These are phyloP conservation scores for Habrosyne pyritoides DNA, from an alignment of 2,888 invertebrate genomes.

Conservation along the genomic window DNA sequence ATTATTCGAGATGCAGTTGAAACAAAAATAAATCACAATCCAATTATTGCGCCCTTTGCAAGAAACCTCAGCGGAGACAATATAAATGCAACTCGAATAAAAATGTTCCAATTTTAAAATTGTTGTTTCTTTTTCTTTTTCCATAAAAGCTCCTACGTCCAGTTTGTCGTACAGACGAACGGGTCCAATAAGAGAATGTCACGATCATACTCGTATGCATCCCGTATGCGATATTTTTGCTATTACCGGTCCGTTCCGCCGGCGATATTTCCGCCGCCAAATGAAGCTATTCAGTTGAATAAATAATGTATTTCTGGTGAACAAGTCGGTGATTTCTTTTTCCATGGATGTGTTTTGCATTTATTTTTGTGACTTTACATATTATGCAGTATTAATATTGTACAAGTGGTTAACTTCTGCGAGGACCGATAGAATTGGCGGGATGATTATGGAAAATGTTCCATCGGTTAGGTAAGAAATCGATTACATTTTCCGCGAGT, in stretches of 20 bases:
- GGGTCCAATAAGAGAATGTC: constrained; percentile 52
- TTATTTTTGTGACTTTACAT: background rate
- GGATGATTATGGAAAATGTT: no score
- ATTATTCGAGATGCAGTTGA: constrained; percentile 11
- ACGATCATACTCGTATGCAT: constrained; percentile 37
- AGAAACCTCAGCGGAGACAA: constrained; percentile 16
- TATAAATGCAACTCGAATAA: constrained; percentile 32
- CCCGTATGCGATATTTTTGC: constrained; percentile 33
- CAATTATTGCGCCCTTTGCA: constrained; percentile 27
- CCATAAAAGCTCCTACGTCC: constrained; percentile 29
- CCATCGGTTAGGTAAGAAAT: no score
- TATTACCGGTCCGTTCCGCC: constrained; percentile 35
- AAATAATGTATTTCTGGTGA: constrained; percentile 40
- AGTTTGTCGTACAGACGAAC: constrained; percentile 38
- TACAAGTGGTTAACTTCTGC: no score
- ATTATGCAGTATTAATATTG: no score
- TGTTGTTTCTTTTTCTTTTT: constrained; percentile 19
- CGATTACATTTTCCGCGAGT: no score
- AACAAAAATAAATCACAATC: constrained; percentile 5
- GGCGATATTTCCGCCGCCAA: constrained; percentile 55
- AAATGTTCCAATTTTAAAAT: constrained; percentile 32
- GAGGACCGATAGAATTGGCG: no score
- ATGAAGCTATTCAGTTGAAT: constrained; percentile 62
- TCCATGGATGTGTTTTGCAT: background rate
- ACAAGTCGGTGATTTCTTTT: constrained; percentile 14